phyloP scores from a whole-genome alignment of 1,140 invertebrate species.

The Ephestia elutella region DNA sequence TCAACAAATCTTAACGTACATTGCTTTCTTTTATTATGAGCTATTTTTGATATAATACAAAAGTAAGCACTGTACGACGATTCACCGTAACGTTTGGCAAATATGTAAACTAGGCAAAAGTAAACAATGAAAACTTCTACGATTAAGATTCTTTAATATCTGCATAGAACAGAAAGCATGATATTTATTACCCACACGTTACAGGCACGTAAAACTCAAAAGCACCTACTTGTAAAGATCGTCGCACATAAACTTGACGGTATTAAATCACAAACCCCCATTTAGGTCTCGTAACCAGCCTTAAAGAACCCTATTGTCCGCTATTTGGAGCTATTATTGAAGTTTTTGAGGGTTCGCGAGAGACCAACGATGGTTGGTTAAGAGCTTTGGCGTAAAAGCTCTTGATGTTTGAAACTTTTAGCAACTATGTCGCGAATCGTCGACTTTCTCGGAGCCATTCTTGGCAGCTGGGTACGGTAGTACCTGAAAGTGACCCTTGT shows the following conservation, averaged over 20 bases:
- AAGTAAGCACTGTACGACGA: too few species aligned
- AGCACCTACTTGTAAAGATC: slow-evolving; percentile 45
- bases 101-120: too few species aligned
- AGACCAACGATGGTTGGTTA: slow-evolving; percentile 12
- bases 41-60: too few species aligned
- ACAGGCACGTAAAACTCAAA: slow-evolving; percentile 30
- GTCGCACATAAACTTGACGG: slow-evolving; percentile 50
- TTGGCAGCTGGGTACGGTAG: slow-evolving; percentile 45
- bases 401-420: slow-evolving; percentile 67
- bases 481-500: slow-evolving; percentile 56
- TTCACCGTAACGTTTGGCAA: too few species aligned
- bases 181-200: slow-evolving; percentile 36
- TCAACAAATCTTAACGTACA: too few species aligned
- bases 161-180: slow-evolving; percentile 22
- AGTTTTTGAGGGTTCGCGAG: slow-evolving; percentile 1
- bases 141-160: not conserved
- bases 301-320: slow-evolving; percentile 20
- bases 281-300: slow-evolving; percentile 31
- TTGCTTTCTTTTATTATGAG: too few species aligned
- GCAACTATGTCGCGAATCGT: slow-evolving; percentile 55
- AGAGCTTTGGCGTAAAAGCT: slow-evolving; percentile 53
- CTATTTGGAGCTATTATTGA: slow-evolving; percentile 13
- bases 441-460: slow-evolving; percentile 51
- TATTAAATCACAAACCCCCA: slow-evolving; percentile 49
- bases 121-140: not conserved